Base-by-base conservation (phyloP, 1,140 invertebrate genomes). In the Leptinotarsa lineolata region DNA sequence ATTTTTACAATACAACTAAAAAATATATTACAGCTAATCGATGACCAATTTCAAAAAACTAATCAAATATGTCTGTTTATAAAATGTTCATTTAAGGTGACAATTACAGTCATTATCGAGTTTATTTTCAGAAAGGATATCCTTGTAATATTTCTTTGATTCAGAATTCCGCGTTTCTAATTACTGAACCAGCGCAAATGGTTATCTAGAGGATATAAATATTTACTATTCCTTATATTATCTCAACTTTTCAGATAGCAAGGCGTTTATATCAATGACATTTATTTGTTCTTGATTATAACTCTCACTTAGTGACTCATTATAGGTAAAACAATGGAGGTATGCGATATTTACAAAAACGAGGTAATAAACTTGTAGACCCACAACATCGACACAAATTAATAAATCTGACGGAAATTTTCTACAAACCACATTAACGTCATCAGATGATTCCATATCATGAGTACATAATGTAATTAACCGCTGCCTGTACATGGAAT, bases 131-230 rank as follows among this genome's bases (percentile, higher is more conserved):
- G 44, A 48, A 68, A 68, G 18, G 66, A 44, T 48, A 48, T 68
- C 66, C 66, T 68, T 68, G 66, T 68, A 68, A 46, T 46, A 46
- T 46, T 68, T 68, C 45, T 68, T 68, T 44, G 18, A 48, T 48
- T 46, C 45, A 20, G 45, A 46, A 68, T 68, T 68, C 66, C 66
- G 66, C 45, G 45, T 68, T 68, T 68, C 66, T 54, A 54, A 64
- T 68, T 44, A 44, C 46, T 46, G 44, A 68, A 48, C n/a, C 66
- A 46, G 44, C 66, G 66, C 45, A 68, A 68, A 68, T 46, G 45
- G 66, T 68, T 68, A 68, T 68, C 66, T 46, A 46, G 21, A 68
- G 66, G 66, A 68, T 68, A 68, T 68, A 68, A 68, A 68, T 68
- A 54, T 68, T 68, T 68, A 68, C 66, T 48, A 68, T 68, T 44